These are phyloP conservation scores for Trachymyrmex septentrionalis DNA, from an alignment of 1,140 invertebrate genomes.

Conservation along the genomic window DNA sequence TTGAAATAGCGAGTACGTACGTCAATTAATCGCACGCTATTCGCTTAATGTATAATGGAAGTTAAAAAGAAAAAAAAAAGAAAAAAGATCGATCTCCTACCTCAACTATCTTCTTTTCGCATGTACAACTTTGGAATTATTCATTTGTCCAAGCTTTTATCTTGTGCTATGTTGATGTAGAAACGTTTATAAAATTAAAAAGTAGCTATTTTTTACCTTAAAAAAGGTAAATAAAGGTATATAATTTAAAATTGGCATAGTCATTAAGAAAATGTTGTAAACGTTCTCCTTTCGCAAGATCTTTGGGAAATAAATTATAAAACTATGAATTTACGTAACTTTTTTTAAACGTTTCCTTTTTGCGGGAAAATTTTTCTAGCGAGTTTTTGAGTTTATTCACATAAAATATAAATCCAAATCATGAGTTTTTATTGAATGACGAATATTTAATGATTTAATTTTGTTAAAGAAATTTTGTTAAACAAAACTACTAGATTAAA, in stretches of 20 bases:
- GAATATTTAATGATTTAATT: background rate
- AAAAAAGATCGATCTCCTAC: too few relatives aligned
- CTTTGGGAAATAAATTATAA: too few relatives aligned
- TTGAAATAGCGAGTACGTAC: constrained; percentile 18
- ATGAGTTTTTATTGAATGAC: too few relatives aligned
- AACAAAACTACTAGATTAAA: background rate
- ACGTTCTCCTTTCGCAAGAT: background rate
- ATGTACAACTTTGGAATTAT: background rate
- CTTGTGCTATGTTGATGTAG: too few relatives aligned
- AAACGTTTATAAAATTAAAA: background rate
- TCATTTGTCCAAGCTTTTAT: background rate
- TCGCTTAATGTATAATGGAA: background rate
- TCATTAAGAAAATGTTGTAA: background rate
- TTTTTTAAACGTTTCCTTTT: too few relatives aligned
- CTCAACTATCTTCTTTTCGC: background rate
- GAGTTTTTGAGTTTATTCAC: too few relatives aligned
- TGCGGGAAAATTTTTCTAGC: too few relatives aligned
- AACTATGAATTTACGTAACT: too few relatives aligned
- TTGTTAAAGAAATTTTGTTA: background rate
- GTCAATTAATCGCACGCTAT: background rate
- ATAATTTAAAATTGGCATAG: background rate
- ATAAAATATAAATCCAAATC: too few relatives aligned
- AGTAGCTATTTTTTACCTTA: too few relatives aligned
- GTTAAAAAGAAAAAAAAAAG: background rate
- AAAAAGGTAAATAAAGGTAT: too few relatives aligned